phyloP scores from a whole-genome alignment of 2,888 invertebrate genomes.

The Theristus sp. region DNA sequence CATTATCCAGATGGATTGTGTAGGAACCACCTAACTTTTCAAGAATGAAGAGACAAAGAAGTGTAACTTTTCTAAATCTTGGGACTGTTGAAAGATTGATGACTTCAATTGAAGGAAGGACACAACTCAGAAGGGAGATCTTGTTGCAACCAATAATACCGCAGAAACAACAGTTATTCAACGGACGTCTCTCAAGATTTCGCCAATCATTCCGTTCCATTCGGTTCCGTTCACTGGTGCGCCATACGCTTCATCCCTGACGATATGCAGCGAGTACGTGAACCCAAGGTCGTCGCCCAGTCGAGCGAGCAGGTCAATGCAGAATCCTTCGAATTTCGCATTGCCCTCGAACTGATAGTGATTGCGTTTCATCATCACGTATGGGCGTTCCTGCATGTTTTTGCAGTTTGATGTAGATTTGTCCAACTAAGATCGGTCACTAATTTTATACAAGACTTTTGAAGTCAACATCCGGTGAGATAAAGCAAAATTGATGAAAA shows the following conservation, averaged over 20 bases:
- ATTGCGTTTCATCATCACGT: slow-evolving; percentile 19
- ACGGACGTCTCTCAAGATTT: slow-evolving; percentile 22
- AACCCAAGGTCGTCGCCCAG: slow-evolving; percentile 24
- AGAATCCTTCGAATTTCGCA: slow-evolving; percentile 56
- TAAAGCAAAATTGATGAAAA: neutral
- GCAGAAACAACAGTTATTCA: too few relatives aligned
- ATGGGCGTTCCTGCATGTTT: slow-evolving; percentile 27
- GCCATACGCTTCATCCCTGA: slow-evolving; percentile 26
- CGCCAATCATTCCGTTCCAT: slow-evolving; percentile 32
- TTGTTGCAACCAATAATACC: too few relatives aligned
- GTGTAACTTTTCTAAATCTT: too few relatives aligned
- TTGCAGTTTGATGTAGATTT: too few relatives aligned
- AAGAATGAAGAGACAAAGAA: too few relatives aligned
- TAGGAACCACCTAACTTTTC: too few relatives aligned
- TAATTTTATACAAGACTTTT: too few relatives aligned
- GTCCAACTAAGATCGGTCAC: neutral
- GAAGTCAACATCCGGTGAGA: too few relatives aligned
- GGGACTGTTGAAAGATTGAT: too few relatives aligned
- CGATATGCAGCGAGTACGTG: slow-evolving; percentile 29
- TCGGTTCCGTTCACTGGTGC: slow-evolving; percentile 22
- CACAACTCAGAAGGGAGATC: too few relatives aligned
- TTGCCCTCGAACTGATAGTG: slow-evolving; percentile 30
- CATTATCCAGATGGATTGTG: too few relatives aligned
- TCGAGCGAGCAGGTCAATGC: slow-evolving; percentile 50
- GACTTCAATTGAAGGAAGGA: too few relatives aligned